phyloP scores from a whole-genome alignment of 2,888 invertebrate genomes.

The Pegoplata infirma region DNA sequence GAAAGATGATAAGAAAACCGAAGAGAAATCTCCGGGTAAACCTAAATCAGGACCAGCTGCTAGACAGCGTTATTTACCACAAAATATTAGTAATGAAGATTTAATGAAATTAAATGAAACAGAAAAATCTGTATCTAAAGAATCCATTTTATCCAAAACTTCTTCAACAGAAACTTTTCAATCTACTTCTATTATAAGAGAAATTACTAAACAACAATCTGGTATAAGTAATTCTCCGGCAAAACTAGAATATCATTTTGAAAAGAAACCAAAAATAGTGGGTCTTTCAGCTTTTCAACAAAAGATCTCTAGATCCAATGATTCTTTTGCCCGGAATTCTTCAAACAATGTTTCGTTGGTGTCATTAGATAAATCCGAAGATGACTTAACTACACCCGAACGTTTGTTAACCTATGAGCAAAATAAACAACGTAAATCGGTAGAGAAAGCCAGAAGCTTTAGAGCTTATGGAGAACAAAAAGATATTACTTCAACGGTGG shows the following conservation, averaged over 20 bases:
- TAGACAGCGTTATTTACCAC: slow-evolving; percentile 80
- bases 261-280: slow-evolving; percentile 78
- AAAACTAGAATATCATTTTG: slow-evolving; percentile 69
- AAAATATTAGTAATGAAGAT: slow-evolving; percentile 77
- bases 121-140: slow-evolving; percentile 44
- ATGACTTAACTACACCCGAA: slow-evolving; percentile 15
- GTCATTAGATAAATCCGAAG: slow-evolving; percentile 68
- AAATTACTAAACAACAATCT: slow-evolving; percentile 66
- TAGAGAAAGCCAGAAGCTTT: slow-evolving; percentile 87
- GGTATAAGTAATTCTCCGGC: slow-evolving; percentile 16
- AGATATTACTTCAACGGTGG: slow-evolving; percentile 25
- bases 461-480: slow-evolving; percentile 80
- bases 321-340: slow-evolving; percentile 71
- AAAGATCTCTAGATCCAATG: slow-evolving; percentile 78
- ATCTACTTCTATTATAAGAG: slow-evolving; percentile 73
- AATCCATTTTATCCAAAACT: slow-evolving; percentile 66
- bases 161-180: slow-evolving; percentile 73
- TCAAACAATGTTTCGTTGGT: slow-evolving; percentile 69
- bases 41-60: slow-evolving; percentile 79
- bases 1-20: slow-evolving; percentile 40
- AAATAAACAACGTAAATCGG: slow-evolving; percentile 80
- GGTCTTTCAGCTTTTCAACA: slow-evolving; percentile 80
- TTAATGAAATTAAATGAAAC: slow-evolving; percentile 26
- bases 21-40: slow-evolving; percentile 63
- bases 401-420: slow-evolving; percentile 67